Conservation (phyloP, 2,797 vertebrate genomes). For the Melanotaenia parkinsoni region DNA sequence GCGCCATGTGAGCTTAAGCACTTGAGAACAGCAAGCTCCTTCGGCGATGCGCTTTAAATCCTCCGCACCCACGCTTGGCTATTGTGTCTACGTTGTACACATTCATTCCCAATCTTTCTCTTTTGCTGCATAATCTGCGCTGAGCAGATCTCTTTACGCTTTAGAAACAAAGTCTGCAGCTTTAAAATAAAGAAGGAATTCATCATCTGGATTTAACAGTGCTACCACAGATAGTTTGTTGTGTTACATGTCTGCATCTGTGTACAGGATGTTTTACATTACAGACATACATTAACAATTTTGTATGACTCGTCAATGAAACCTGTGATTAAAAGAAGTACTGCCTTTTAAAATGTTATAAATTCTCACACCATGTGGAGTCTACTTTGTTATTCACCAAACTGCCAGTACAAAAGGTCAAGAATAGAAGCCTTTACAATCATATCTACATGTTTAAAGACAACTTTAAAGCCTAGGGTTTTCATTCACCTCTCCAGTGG, state of each 20-base stretch:
- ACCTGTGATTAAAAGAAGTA: neutral
- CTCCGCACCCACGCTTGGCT: conserved; percentile 47
- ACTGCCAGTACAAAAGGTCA: neutral
- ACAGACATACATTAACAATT: neutral
- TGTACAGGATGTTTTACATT: conserved; percentile 8
- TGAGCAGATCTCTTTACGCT: conserved; percentile 24
- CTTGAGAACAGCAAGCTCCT: conserved; percentile 45
- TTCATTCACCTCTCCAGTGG: neutral
- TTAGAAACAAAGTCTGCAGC: conserved; percentile 34
- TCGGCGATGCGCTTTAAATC: conserved; percentile 50
- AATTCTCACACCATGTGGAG: neutral
- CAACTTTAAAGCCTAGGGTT: no score
- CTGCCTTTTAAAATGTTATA: neutral
- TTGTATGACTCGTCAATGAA: neutral
- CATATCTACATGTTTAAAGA: no score
- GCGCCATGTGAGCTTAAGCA: conserved; percentile 23
- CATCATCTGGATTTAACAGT: conserved; percentile 6
- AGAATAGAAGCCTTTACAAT: no score
- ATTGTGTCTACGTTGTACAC: conserved; percentile 47
- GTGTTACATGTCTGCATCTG: neutral
- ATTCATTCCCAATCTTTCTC: conserved; percentile 35
- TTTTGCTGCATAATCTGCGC: conserved; percentile 40
- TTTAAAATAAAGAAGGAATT: conserved; percentile 24
- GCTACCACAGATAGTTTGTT: conserved; percentile 10
- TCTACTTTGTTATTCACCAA: neutral